These are phyloP conservation scores for Sciurus vulgaris DNA, from an alignment of 2,797 vertebrate genomes.

Conservation along the genomic window DNA sequence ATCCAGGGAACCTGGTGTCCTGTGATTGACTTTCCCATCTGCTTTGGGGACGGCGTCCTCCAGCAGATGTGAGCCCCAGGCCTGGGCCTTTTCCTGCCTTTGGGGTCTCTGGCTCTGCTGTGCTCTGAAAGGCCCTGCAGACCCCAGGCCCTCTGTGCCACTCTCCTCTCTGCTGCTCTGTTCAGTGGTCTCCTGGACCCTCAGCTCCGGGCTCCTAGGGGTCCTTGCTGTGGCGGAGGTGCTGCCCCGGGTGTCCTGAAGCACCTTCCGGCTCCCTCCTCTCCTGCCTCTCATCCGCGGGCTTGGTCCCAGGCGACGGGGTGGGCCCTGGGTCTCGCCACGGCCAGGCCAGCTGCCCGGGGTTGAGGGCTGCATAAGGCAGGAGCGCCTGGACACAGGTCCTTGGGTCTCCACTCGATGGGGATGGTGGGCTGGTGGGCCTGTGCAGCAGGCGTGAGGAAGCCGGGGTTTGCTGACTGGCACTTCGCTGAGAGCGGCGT, in stretches of 20 bases:
- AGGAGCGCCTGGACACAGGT: not conserved
- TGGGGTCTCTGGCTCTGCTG: not conserved
- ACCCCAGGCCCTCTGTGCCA: not conserved
- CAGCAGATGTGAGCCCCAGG: not conserved
- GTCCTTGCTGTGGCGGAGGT: too few species aligned
- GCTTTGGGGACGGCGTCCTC: not conserved
- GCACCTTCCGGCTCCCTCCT: too few species aligned
- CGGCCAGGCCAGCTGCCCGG: not conserved
- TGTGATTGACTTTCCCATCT: accelerated
- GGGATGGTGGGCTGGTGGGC: not conserved
- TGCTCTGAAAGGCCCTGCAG: too few species aligned
- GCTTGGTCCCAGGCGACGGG: too few species aligned
- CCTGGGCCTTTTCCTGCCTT: not conserved
- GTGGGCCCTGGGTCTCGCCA: too few species aligned
- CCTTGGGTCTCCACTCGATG: accelerated
- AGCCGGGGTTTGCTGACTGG: conserved; percentile 72
- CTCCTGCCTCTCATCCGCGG: too few species aligned
- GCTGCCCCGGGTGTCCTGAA: too few species aligned
- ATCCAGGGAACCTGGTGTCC: too few species aligned
- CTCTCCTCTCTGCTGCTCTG: too few species aligned
- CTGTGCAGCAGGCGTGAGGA: not conserved
- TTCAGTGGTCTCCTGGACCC: not conserved
- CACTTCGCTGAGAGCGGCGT: conserved; percentile 21
- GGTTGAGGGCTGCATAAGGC: not conserved
- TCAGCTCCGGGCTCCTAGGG: too few species aligned